Conservation (phyloP, 2,113 vertebrate species). For the Lampris incognitus region DNA sequence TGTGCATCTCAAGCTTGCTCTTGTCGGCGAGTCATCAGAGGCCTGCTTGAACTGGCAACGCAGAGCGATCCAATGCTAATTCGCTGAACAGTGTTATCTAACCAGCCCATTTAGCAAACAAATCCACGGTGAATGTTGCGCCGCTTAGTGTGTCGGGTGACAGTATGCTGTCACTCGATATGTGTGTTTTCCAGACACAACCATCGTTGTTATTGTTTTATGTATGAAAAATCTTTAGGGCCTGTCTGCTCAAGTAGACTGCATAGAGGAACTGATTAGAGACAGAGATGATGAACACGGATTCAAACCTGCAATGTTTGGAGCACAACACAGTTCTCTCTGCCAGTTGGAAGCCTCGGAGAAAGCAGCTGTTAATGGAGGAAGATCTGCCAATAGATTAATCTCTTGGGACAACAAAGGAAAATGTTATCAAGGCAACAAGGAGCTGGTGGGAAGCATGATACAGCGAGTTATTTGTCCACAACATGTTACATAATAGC, state of each 20-base stretch:
- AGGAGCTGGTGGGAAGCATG: neutral
- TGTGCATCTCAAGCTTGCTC: neutral
- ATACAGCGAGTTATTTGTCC: neutral
- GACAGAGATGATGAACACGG: slow-evolving; percentile 1
- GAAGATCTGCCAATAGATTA: neutral
- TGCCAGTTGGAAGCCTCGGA: neutral
- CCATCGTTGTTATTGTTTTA: neutral
- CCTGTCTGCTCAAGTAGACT: slow-evolving; percentile 18
- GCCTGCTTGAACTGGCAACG: slow-evolving; percentile 44
- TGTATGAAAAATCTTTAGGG: slow-evolving; percentile 23
- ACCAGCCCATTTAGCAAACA: slow-evolving; percentile 64
- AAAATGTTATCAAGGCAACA: neutral
- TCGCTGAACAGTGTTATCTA: slow-evolving; percentile 47
- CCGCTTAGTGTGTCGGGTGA: slow-evolving; percentile 5
- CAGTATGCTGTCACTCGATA: no score
- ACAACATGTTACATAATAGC: slow-evolving; percentile 12
- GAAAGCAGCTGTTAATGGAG: neutral
- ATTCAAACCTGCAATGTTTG: neutral
- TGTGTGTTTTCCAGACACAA: slow-evolving; percentile 29
- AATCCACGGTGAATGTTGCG: slow-evolving; percentile 23
- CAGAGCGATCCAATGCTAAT: slow-evolving; percentile 45
- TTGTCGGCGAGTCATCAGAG: slow-evolving; percentile 44
- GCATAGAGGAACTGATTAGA: neutral
- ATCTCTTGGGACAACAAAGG: neutral
- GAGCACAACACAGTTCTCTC: neutral